A percentile compares a stretch with the other conserved stretches of the same genome.
These are phyloP conservation scores for Gibbula magus DNA, from an alignment of 2,888 invertebrate species.

Conservation along the genomic window DNA sequence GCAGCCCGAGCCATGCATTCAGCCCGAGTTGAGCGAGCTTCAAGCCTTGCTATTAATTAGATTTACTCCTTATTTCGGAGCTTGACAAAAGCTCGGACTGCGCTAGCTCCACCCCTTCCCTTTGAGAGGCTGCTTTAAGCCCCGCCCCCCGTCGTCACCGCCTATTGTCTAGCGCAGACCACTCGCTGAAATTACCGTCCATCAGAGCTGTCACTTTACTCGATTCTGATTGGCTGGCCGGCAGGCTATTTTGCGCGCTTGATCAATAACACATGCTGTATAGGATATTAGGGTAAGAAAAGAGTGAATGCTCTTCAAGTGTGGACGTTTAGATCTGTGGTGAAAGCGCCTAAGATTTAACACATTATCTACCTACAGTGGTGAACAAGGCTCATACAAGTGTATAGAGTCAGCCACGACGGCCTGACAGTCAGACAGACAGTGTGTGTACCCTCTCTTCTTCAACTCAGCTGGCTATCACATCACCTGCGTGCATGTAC, in stretches of 20 bases:
- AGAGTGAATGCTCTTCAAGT: slow-evolving; percentile 52
- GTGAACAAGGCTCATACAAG: slow-evolving; percentile 32
- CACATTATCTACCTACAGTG: slow-evolving; percentile 43
- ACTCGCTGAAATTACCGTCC: slow-evolving; percentile 24
- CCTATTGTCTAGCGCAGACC: slow-evolving; percentile 18
- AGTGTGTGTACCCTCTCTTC: neutral
- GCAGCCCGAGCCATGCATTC: neutral
- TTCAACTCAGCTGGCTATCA: neutral
- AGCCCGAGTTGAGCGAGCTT: neutral
- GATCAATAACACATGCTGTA: slow-evolving; percentile 64
- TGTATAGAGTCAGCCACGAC: slow-evolving; percentile 13
- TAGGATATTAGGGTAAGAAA: slow-evolving; percentile 66
- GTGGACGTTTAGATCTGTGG: slow-evolving; percentile 53
- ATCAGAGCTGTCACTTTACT: slow-evolving; percentile 33
- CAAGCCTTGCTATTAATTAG: slow-evolving; percentile 18
- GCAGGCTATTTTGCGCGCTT: slow-evolving; percentile 51
- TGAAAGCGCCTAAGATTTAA: slow-evolving; percentile 50
- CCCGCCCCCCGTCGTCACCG: slow-evolving; percentile 10
- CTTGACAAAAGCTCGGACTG: slow-evolving; percentile 4
- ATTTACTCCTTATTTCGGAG: slow-evolving; percentile 22
- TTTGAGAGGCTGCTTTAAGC: slow-evolving; percentile 9
- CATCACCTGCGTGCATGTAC: slow-evolving; percentile 9
- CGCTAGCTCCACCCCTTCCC: slow-evolving; percentile 1
- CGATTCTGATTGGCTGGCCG: slow-evolving; percentile 57
- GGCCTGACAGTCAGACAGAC: neutral